These are phyloP conservation scores for Lacerta bilineata DNA, from an alignment of 2,797 vertebrate genomes.

Conservation along the genomic window DNA sequence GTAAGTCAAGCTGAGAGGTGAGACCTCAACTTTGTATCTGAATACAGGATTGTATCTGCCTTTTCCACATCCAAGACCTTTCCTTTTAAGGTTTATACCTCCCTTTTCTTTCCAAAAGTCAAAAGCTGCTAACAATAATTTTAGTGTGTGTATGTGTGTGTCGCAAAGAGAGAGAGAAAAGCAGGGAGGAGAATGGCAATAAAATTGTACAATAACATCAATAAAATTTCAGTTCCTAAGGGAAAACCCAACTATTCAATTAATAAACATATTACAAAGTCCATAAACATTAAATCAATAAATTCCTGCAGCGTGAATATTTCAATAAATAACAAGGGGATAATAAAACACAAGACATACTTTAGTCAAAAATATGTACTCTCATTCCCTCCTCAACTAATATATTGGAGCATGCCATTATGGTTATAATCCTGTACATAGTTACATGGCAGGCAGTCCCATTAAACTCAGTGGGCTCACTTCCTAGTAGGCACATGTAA, in stretches of 20 bases:
- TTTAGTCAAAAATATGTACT: background rate
- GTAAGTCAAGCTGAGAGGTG: too few species aligned
- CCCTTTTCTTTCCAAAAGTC: background rate
- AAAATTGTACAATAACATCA: background rate
- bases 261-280: background rate
- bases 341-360: background rate
- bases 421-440: background rate
- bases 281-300: conserved; percentile 8
- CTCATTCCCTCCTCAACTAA: background rate
- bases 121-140: background rate
- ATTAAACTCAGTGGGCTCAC: too few species aligned
- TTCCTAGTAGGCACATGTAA: too few species aligned
- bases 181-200: background rate
- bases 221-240: background rate
- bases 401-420: background rate
- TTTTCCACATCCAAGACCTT: background rate
- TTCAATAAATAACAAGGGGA: background rate
- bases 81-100: background rate
- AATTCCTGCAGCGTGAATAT: background rate
- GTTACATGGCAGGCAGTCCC: background rate
- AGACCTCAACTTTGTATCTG: background rate
- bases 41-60: background rate
- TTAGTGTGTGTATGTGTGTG: too few species aligned
- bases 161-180: background rate
- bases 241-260: background rate